These are phyloP conservation scores for Eristalis arbustorum DNA, from an alignment of 2,888 invertebrate genomes.

Conservation along the genomic window DNA sequence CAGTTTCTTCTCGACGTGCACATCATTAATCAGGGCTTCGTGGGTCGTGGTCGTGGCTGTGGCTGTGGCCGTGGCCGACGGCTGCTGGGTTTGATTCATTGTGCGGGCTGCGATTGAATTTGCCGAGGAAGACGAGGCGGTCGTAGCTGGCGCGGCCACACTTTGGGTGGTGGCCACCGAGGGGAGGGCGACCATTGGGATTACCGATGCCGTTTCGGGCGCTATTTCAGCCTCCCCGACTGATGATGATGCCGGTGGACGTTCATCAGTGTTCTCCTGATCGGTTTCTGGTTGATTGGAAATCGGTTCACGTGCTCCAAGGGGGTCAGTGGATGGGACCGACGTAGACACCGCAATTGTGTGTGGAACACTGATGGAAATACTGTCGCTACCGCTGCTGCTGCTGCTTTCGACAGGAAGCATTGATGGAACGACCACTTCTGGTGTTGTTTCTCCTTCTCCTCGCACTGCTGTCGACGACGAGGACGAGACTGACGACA, in stretches of 20 bases:
- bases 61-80: conserved; percentile 44
- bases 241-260: conserved; percentile 62
- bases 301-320: conserved; percentile 67
- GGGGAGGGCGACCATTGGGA: conserved; percentile 21
- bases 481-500: conserved; percentile 6
- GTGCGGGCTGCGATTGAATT: conserved; percentile 35
- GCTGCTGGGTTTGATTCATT: conserved; percentile 55
- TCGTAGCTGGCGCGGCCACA: neutral
- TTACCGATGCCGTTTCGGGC: conserved; percentile 27
- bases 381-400: neutral
- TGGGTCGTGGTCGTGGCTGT: conserved; percentile 59
- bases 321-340: conserved; percentile 43
- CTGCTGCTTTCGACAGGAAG: neutral
- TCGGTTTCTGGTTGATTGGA: conserved; percentile 67
- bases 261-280: conserved; percentile 70
- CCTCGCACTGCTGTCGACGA: neutral
- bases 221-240: conserved; percentile 27
- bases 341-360: conserved; percentile 50
- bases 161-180: neutral
- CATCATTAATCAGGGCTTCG: conserved; percentile 71
- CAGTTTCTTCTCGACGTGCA: conserved; percentile 73
- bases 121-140: conserved; percentile 38
- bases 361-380: conserved; percentile 7
- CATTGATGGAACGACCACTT: conserved; percentile 24
- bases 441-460: neutral